Evolutionary conservation across 2,797 vertebrate genomes (phyloP).

Genomic region (Sebastolobus altivelis): DNA sequence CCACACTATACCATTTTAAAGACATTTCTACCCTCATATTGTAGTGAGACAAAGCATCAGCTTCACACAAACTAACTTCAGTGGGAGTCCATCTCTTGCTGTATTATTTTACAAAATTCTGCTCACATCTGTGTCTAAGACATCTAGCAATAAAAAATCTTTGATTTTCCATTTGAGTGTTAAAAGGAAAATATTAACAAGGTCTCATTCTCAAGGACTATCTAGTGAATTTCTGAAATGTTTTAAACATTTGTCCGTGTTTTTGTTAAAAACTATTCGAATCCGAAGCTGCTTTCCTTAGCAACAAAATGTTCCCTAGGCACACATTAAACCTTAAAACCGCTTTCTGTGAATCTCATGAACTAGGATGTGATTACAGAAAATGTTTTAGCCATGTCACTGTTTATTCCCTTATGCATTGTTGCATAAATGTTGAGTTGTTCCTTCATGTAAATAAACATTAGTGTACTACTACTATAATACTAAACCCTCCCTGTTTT

Average conservation of each 20-base stretch:
- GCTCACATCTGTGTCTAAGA: not conserved
- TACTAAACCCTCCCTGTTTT: slow-evolving; percentile 15
- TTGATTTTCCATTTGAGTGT: not conserved
- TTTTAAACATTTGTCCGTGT: not conserved
- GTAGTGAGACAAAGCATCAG: not conserved
- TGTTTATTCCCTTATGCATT: not conserved
- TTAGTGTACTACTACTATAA: not conserved
- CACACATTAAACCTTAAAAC: not conserved
- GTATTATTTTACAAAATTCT: not conserved
- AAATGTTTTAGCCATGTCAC: not conserved
- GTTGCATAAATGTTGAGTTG: not conserved
- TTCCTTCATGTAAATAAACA: slow-evolving; percentile 31
- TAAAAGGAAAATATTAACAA: slow-evolving; percentile 1
- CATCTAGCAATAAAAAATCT: not conserved
- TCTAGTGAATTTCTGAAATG: not conserved
- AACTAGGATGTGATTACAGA: not conserved
- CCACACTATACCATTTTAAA: not conserved
- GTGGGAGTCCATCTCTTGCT: not conserved
- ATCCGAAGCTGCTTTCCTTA: not conserved
- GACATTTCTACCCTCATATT: not conserved
- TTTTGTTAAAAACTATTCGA: not conserved
- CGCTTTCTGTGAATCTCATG: not conserved
- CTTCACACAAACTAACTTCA: not conserved
- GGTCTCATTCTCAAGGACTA: not conserved
- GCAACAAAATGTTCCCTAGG: not conserved